phyloP scores from a whole-genome alignment of 2,797 vertebrate genomes.

The Molossus alvarezi region DNA sequence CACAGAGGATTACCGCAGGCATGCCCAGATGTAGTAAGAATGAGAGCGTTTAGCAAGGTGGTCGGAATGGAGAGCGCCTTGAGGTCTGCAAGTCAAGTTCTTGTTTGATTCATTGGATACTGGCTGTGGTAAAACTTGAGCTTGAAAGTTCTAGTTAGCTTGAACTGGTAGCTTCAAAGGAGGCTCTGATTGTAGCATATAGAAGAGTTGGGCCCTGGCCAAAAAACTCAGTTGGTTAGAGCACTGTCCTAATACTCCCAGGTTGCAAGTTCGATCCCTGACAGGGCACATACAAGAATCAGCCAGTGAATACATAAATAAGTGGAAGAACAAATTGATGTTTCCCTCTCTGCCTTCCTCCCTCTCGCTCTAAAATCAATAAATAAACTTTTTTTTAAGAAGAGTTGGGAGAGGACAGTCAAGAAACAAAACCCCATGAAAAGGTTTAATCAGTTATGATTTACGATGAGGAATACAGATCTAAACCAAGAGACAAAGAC shows the following conservation, averaged over 20 bases:
- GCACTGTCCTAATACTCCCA: not conserved
- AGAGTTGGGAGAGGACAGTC: not conserved
- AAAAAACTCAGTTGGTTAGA: not conserved
- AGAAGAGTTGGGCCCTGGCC: not conserved
- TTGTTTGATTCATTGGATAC: not conserved
- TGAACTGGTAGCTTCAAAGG: not conserved
- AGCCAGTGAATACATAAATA: not conserved
- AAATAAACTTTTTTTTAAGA: not conserved
- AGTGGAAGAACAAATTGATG: not conserved
- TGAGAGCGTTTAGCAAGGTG: not conserved
- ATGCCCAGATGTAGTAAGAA: not conserved
- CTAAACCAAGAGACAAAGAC: slow-evolving; percentile 14
- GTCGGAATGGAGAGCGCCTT: not conserved
- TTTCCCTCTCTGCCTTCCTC: not conserved
- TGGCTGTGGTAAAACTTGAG: not conserved
- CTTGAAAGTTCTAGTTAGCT: not conserved
- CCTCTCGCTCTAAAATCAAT: not conserved
- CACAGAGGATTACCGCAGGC: not conserved
- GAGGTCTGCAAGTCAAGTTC: not conserved
- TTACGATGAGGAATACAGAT: not conserved
- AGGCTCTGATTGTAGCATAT: not conserved
- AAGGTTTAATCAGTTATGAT: slow-evolving; percentile 1
- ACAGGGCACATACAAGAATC: not conserved
- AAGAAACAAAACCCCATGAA: not conserved
- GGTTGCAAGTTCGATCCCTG: not conserved